Conservation (phyloP, 2,888 invertebrate species). For the Catocala sponsa region DNA sequence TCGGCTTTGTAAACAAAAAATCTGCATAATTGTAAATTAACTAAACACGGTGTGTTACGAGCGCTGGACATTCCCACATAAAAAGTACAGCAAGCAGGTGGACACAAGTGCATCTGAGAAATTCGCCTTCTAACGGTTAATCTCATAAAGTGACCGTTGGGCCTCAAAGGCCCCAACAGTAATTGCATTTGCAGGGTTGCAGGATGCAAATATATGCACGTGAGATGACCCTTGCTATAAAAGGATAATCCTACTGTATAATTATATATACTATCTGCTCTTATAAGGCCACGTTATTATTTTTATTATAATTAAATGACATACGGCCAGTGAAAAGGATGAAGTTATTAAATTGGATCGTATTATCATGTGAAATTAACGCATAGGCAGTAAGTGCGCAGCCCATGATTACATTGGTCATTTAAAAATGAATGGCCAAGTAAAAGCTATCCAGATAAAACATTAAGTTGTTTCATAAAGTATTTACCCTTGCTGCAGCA, state of each 20-base stretch:
- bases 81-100: slow-evolving; percentile 61
- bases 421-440: not conserved
- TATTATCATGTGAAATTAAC: not conserved
- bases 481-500: too few species aligned
- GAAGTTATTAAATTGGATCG: not conserved
- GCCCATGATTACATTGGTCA: slow-evolving; percentile 1
- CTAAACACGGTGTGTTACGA: slow-evolving; percentile 60
- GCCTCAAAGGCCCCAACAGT: slow-evolving; percentile 46
- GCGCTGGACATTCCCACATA: slow-evolving; percentile 69
- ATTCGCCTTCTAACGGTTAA: slow-evolving; percentile 67
- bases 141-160: slow-evolving; percentile 69
- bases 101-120: slow-evolving; percentile 71
- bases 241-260: slow-evolving; percentile 28
- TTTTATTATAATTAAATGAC: slow-evolving; percentile 8
- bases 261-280: slow-evolving; percentile 40
- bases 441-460: not conserved
- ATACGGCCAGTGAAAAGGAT: not conserved
- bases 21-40: slow-evolving; percentile 81
- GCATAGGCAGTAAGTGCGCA: not conserved
- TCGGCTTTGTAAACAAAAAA: slow-evolving; percentile 53
- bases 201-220: slow-evolving; percentile 68
- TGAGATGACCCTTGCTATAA: slow-evolving; percentile 64
- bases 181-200: slow-evolving; percentile 66
- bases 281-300: slow-evolving; percentile 25
- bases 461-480: too few species aligned